Evolutionary conservation across 2,888 invertebrate genomes (phyloP).

Genomic region (Dynastes grantii): DNA sequence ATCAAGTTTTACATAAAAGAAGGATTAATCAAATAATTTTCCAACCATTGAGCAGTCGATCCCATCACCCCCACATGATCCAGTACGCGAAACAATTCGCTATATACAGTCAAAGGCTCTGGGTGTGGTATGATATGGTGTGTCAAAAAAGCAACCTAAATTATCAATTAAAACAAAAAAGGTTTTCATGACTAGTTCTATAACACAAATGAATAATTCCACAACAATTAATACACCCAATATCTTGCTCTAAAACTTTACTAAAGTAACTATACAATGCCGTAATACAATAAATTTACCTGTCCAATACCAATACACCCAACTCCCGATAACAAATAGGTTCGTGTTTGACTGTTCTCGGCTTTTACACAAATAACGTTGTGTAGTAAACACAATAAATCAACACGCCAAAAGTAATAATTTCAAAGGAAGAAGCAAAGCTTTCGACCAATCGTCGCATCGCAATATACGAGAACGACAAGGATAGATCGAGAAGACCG

Average conservation of each 20-base stretch:
- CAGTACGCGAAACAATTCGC: no score
- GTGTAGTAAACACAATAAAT: conserved; percentile 36
- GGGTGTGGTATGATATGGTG: no score
- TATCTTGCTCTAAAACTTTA: neutral
- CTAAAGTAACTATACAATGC: neutral
- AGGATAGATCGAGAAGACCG: neutral
- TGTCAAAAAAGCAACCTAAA: no score
- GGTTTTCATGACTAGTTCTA: no score
- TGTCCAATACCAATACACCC: conserved; percentile 9
- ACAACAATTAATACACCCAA: no score
- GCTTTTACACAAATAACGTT: conserved; percentile 31
- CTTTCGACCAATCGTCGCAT: neutral
- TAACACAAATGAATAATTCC: no score
- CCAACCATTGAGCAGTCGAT: no score
- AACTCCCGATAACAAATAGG: conserved; percentile 25
- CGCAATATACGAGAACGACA: neutral
- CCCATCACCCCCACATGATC: no score
- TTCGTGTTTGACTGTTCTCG: conserved; percentile 31
- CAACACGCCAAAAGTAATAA: conserved; percentile 29
- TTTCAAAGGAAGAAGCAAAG: conserved; percentile 18
- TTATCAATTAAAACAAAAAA: no score
- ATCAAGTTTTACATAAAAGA: no score
- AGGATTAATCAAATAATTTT: no score
- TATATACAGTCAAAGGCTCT: no score
- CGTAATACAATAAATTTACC: neutral